Conservation (phyloP, 2,888 invertebrate species). For the Rhyacophila evoluta region DNA sequence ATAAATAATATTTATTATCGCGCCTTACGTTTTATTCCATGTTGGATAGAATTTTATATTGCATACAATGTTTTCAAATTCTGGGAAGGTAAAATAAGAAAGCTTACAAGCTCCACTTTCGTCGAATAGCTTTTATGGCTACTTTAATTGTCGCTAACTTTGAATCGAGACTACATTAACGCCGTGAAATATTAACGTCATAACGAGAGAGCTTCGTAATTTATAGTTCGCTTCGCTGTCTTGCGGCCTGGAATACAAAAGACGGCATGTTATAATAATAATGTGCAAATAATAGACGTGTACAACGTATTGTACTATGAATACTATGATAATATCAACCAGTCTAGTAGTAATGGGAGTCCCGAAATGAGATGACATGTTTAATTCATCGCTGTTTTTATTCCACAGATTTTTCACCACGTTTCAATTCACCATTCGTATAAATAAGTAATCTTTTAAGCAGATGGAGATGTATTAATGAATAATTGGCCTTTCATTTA, state of each 20-base stretch:
- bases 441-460: no score
- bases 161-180: slow-evolving; percentile 29
- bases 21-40: no score
- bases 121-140: slow-evolving; percentile 1
- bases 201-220: slow-evolving; percentile 29
- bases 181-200: slow-evolving; percentile 33
- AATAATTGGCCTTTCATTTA: no score
- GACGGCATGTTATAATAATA: slow-evolving; percentile 6
- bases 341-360: neutral
- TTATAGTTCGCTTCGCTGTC: slow-evolving; percentile 12
- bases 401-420: no score
- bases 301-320: slow-evolving; percentile 27
- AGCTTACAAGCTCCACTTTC: neutral
- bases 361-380: no score
- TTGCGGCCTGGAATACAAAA: slow-evolving; percentile 16
- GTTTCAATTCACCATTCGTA: no score
- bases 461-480: no score
- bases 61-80: no score
- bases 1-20: no score
- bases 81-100: neutral
- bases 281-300: slow-evolving; percentile 22
- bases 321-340: neutral
- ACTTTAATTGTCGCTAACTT: slow-evolving; percentile 30
- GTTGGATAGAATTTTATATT: no score
- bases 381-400: no score